Evolutionary conservation across 2,113 vertebrate species (phyloP).

Genomic region (Hiodon tergisus): DNA sequence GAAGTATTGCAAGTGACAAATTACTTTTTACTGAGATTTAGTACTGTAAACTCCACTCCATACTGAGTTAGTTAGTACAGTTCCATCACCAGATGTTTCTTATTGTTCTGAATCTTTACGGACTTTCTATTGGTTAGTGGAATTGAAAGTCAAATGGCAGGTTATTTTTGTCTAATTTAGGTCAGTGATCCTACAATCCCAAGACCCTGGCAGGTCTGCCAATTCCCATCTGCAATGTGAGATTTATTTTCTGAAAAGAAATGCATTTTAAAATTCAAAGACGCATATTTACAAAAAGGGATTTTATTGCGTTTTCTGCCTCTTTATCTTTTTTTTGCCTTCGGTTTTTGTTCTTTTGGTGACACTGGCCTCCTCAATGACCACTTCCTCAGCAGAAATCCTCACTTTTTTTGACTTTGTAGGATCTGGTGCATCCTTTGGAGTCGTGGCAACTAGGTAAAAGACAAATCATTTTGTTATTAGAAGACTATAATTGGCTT

Average conservation of each 20-base stretch:
- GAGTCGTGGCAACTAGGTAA: constrained; percentile 10
- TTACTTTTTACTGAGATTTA: no score
- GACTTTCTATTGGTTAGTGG: no score
- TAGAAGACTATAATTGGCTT: background rate
- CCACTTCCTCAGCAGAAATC: constrained; percentile 44
- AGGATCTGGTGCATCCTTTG: constrained; percentile 24
- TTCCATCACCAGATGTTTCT: no score
- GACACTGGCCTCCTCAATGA: constrained; percentile 55
- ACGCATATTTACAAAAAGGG: background rate
- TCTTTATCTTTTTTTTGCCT: constrained; percentile 34
- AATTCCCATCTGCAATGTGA: no score
- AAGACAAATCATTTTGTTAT: background rate
- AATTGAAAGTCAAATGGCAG: no score
- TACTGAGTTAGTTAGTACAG: no score
- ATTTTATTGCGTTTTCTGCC: constrained; percentile 33
- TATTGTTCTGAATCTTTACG: no score
- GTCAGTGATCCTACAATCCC: no score
- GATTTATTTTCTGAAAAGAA: background rate
- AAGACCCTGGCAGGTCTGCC: no score
- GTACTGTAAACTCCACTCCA: no score
- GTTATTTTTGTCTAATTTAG: no score
- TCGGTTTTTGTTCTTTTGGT: constrained; percentile 49
- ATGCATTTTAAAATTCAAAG: background rate
- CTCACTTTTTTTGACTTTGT: constrained; percentile 49
- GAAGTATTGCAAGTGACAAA: no score